Conservation (phyloP, 2,888 invertebrate species). For the Anodontia alba region DNA sequence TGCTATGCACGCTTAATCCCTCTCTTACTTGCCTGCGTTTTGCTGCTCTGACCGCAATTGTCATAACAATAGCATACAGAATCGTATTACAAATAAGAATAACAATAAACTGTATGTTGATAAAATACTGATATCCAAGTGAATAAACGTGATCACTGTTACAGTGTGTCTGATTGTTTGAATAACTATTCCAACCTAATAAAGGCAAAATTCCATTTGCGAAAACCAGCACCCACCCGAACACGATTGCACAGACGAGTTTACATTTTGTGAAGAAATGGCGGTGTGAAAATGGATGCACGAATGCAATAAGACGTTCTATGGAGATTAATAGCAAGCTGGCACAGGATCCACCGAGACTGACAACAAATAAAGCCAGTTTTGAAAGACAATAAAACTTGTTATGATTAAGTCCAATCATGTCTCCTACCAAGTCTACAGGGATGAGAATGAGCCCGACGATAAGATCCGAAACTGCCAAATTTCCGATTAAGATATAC, state of each 20-base stretch:
- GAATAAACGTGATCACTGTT: conserved; percentile 27
- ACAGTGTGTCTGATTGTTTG: background rate
- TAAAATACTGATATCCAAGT: conserved; percentile 31
- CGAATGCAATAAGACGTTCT: conserved; percentile 25
- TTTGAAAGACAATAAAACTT: conserved; percentile 42
- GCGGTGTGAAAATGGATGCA: background rate
- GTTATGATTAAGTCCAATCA: conserved; percentile 7
- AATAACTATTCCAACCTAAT: conserved; percentile 9
- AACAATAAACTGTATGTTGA: conserved; percentile 28
- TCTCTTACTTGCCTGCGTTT: background rate
- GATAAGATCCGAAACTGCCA: conserved; percentile 34
- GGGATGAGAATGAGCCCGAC: conserved; percentile 38
- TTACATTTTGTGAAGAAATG: background rate
- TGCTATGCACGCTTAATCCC: background rate
- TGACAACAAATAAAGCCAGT: conserved; percentile 31
- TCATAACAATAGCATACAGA: conserved; percentile 41
- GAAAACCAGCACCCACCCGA: background rate
- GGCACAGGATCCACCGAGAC: conserved; percentile 37
- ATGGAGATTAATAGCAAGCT: conserved; percentile 39
- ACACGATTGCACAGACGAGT: background rate
- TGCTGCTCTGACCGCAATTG: conserved; percentile 30
- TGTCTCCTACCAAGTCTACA: conserved; percentile 29
- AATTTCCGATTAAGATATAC: conserved; percentile 36
- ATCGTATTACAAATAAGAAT: conserved; percentile 30
- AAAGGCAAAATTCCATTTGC: background rate